Base-by-base conservation (phyloP, 2,113 vertebrate genomes). In the Solea solea region DNA sequence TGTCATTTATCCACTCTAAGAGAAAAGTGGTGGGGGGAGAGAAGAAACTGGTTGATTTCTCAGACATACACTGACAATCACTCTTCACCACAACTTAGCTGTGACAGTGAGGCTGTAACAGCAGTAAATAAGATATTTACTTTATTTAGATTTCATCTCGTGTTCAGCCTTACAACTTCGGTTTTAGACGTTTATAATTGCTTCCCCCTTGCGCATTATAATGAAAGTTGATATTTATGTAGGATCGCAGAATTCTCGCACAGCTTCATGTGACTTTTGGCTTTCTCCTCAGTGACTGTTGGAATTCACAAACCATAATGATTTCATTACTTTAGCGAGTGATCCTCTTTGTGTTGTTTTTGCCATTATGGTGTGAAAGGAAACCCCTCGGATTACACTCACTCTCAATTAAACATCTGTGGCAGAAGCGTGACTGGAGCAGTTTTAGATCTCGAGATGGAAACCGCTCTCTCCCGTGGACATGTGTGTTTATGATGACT, bases 1-100 rank as follows among this genome's bases (percentile, higher is more conserved):
- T 66, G 89, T 64, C 71, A n/a, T 42, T 78, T 61, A 68, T 60
- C 73, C 58, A 8, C 56, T 39, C 12, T 51, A 44, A 42, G 64
- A 28, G n/a, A 34, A 7, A 28, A 34, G 27, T 0, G 11, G 21
- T 1, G 34, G 42, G 12, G 12, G 11, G 27, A 44, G 41, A n/a
- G 54, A 15, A 62, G 68, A 67, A 78, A 74, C 72, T 65, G 80
- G 48, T 45, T 67, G 56, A 58, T 61, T 56, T 46, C 41, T 21
- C 66, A 49, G 15, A 34, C 75, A 76, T 4, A 69, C 44, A 57
- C 12, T 28, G n/a, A 64, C 28, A 54, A 28, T 60, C 11, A 53
- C 44, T 39, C 57, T 46, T 14, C 15, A 45, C 39, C 39, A 10
- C 65, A 25, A 12, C 41, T 25, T 42, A 50, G 27, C 1, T 25